Conservation (phyloP, 2,113 vertebrate species). For the Dolichallabes microphthalmus region DNA sequence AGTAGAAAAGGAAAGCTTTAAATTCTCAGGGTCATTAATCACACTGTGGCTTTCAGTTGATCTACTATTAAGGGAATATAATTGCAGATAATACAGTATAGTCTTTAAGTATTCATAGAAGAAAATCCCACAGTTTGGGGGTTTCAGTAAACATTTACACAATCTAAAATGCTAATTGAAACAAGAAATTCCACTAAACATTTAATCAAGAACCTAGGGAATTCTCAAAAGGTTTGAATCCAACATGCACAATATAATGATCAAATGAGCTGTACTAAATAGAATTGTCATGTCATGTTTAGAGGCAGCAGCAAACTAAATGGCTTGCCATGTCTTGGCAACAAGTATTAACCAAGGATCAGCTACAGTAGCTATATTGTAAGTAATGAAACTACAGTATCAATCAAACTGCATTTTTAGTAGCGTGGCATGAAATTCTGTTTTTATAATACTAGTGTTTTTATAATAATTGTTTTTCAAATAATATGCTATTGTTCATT, state of each 20-base stretch:
- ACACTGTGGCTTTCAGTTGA: background rate
- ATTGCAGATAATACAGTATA: background rate
- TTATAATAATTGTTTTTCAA: too few relatives aligned
- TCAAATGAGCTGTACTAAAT: background rate
- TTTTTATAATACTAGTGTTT: background rate
- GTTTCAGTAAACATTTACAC: background rate
- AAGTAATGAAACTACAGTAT: background rate
- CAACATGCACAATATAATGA: background rate
- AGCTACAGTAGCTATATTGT: background rate
- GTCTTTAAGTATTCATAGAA: background rate
- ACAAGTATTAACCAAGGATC: background rate
- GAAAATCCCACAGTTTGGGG: background rate
- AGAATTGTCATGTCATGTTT: slow-evolving; percentile 16
- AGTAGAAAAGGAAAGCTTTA: background rate
- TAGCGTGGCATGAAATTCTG: background rate
- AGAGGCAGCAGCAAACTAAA: background rate
- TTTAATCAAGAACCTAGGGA: background rate
- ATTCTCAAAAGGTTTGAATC: background rate
- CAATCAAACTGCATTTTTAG: background rate
- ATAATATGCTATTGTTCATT: background rate
- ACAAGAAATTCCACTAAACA: background rate
- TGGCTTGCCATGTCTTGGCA: background rate
- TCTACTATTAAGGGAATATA: background rate
- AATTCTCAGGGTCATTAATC: background rate
- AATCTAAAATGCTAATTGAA: background rate